These are phyloP conservation scores for Drosophila miranda DNA, from an alignment of 1,140 invertebrate species.

Conservation along the genomic window DNA sequence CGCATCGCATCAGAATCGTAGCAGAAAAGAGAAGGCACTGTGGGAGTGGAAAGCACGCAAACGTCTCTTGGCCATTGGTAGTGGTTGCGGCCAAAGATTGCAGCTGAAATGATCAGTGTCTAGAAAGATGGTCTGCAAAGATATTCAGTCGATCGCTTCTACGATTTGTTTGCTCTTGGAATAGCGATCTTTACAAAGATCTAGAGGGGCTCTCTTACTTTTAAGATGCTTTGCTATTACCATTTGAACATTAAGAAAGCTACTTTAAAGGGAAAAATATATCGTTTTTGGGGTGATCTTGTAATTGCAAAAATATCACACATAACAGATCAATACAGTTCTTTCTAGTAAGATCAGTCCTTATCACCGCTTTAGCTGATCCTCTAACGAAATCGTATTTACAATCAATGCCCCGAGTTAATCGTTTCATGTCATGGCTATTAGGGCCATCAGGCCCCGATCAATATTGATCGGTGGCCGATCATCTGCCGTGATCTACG, in stretches of 20 bases:
- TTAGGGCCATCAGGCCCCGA: slow-evolving; percentile 55
- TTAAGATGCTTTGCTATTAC: no score
- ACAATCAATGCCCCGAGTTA: slow-evolving; percentile 32
- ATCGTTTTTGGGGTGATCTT: no score
- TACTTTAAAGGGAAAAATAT: no score
- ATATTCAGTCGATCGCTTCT: no score
- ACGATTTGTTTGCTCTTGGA: no score
- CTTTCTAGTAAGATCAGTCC: slow-evolving; percentile 7
- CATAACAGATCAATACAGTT: not conserved
- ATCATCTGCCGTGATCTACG: slow-evolving; percentile 33
- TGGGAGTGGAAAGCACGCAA: slow-evolving; percentile 53
- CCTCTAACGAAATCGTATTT: slow-evolving; percentile 12
- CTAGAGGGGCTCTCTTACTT: no score
- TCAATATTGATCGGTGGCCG: slow-evolving; percentile 33
- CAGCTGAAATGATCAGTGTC: slow-evolving; percentile 13
- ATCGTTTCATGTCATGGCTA: slow-evolving; percentile 68
- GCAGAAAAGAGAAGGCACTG: slow-evolving; percentile 22
- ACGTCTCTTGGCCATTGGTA: slow-evolving; percentile 28
- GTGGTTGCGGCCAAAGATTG: slow-evolving; percentile 25
- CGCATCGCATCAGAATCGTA: slow-evolving; percentile 37
- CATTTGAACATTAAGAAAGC: no score
- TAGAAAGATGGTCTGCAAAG: not conserved
- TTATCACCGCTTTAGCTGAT: slow-evolving; percentile 24
- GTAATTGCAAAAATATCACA: not conserved
- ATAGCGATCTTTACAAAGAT: no score